Evolutionary conservation across 2,797 vertebrate genomes (phyloP).

Genomic region (Taeniopygia guttata): DNA sequence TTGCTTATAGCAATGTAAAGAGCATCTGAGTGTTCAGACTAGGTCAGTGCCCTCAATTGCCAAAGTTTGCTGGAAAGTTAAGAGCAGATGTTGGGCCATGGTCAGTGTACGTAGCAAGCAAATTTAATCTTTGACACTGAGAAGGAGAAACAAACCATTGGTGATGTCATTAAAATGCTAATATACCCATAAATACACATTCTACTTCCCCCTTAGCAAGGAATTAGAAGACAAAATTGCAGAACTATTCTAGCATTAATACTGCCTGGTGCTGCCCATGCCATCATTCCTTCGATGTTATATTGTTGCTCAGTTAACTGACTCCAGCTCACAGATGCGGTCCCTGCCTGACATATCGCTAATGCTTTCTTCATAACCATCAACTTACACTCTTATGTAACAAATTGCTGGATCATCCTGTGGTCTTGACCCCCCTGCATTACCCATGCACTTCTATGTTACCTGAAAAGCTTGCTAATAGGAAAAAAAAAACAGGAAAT

Average conservation of each 20-base stretch:
- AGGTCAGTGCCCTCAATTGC: conserved; percentile 51
- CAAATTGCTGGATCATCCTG: not conserved
- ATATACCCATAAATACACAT: not conserved
- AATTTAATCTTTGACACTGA: not conserved
- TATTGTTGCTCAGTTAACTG: not conserved
- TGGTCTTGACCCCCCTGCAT: not conserved
- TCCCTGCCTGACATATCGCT: not conserved
- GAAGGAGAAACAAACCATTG: not conserved
- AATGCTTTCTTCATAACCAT: not conserved
- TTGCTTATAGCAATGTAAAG: conserved; percentile 14
- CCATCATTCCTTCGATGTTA: not conserved
- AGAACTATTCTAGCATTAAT: not conserved
- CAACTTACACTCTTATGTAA: not conserved
- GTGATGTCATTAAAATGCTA: not conserved
- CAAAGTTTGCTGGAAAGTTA: not conserved
- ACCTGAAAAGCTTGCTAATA: not conserved
- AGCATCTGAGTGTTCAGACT: not conserved
- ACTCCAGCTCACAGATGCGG: not conserved
- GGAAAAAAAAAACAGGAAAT: not conserved
- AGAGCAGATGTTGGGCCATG: not conserved
- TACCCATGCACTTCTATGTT: not conserved
- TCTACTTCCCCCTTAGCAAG: not conserved
- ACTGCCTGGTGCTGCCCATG: not conserved
- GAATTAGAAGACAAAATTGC: not conserved
- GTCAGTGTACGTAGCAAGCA: not conserved